These are phyloP conservation scores for Glaucidium brasilianum DNA, from an alignment of 2,113 vertebrate species.

Conservation along the genomic window DNA sequence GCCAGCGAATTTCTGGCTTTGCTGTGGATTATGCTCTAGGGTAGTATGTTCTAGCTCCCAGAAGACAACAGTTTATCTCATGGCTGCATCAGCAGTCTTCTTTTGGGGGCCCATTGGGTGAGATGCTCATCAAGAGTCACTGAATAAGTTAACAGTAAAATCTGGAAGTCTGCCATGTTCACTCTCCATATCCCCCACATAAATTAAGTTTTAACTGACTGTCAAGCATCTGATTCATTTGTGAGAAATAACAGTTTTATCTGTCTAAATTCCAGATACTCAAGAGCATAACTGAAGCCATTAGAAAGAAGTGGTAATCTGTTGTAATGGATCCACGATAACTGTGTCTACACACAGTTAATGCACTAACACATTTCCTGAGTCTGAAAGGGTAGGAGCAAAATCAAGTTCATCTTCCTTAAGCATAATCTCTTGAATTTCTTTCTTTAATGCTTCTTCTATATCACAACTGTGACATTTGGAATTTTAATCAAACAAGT, in stretches of 20 bases:
- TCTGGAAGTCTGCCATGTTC: slow-evolving; percentile 46
- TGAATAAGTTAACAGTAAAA: slow-evolving; percentile 51
- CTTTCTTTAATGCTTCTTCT: neutral
- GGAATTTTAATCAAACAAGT: neutral
- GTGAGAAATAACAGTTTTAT: slow-evolving; percentile 56
- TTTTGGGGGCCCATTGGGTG: neutral
- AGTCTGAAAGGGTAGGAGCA: neutral
- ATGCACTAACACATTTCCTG: neutral
- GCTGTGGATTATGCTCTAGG: slow-evolving; percentile 9
- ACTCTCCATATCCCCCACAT: slow-evolving; percentile 21
- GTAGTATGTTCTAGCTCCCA: slow-evolving; percentile 36
- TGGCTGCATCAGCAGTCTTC: slow-evolving; percentile 50
- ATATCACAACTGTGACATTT: neutral
- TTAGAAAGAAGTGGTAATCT: neutral
- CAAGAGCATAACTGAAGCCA: slow-evolving; percentile 4
- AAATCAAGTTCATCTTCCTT: neutral
- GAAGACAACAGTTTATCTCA: slow-evolving; percentile 51
- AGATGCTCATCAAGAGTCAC: slow-evolving; percentile 47
- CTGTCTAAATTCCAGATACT: slow-evolving; percentile 50
- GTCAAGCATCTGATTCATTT: slow-evolving; percentile 59
- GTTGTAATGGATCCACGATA: neutral
- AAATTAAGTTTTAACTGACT: slow-evolving; percentile 70
- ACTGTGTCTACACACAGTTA: neutral
- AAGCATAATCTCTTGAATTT: neutral
- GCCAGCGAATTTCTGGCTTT: slow-evolving; percentile 46